These are phyloP conservation scores for Pitangus sulphuratus DNA, from an alignment of 2,797 vertebrate genomes.

Conservation along the genomic window DNA sequence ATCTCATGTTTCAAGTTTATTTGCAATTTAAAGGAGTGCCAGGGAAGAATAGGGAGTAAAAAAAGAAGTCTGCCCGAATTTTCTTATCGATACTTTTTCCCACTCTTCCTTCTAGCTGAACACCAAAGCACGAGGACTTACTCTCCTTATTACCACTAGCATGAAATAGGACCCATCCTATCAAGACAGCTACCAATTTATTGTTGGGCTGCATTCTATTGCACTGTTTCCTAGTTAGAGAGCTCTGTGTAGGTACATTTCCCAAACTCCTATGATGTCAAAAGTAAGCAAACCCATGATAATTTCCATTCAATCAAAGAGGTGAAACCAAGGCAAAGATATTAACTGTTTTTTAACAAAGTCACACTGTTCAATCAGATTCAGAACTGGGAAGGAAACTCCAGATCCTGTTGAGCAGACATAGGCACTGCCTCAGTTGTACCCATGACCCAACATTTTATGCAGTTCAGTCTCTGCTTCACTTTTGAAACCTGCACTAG, in stretches of 20 bases:
- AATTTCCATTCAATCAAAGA: background rate
- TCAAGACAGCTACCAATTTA: background rate
- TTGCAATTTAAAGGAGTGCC: slow-evolving; percentile 16
- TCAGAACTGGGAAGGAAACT: background rate
- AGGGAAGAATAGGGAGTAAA: background rate
- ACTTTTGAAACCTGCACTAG: background rate
- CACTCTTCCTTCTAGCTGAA: background rate
- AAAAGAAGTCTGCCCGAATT: background rate
- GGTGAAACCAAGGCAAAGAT: background rate
- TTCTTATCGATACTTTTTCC: background rate
- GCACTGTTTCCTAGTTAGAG: background rate
- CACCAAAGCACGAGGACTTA: background rate
- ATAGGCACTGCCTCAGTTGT: background rate
- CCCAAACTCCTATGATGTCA: background rate
- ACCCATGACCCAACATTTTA: background rate
- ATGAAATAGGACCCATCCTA: background rate
- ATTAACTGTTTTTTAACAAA: background rate
- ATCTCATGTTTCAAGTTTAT: background rate
- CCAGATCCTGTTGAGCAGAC: background rate
- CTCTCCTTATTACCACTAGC: background rate
- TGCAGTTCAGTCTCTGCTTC: background rate
- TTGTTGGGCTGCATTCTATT: background rate
- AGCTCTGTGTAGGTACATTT: accelerated
- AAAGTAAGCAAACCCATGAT: background rate
- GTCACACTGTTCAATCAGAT: background rate